A percentile compares a stretch with the other conserved stretches of the same genome.
phyloP scores from a whole-genome alignment of 1,140 invertebrate species.

The Brachionus asplanchnoidis region DNA sequence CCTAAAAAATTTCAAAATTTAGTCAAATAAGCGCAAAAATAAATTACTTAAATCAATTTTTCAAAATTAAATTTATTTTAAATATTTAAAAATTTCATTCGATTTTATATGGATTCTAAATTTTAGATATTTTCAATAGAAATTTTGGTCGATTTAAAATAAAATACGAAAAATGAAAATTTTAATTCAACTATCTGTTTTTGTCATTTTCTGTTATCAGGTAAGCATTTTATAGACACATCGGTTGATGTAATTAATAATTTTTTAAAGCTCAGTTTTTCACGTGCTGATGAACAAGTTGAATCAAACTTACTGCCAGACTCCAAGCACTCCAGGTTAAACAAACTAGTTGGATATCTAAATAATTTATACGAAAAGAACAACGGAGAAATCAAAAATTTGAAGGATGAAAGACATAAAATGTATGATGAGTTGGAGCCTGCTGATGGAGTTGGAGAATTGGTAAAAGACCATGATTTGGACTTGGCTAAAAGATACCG shows the following conservation, averaged over 20 bases:
- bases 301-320: neutral
- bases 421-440: neutral
- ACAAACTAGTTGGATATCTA: neutral
- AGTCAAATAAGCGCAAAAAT: neutral
- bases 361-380: constrained; percentile 1
- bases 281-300: neutral
- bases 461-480: neutral
- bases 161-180: neutral
- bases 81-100: too few species aligned
- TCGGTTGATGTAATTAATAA: neutral
- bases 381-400: neutral
- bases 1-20: neutral
- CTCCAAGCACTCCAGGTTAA: neutral
- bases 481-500: constrained; percentile 22
- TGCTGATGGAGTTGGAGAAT: neutral
- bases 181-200: neutral
- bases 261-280: neutral
- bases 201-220: constrained; percentile 16
- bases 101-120: neutral
- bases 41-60: too few species aligned
- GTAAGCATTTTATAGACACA: neutral
- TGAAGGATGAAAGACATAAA: neutral
- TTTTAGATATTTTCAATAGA: neutral
- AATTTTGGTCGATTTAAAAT: neutral
- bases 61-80: too few species aligned